Percentiles rank a stretch among this genome's conserved stretches.
These are phyloP conservation scores for Ictalurus furcatus DNA, from an alignment of 2,113 vertebrate species.

Conservation along the genomic window DNA sequence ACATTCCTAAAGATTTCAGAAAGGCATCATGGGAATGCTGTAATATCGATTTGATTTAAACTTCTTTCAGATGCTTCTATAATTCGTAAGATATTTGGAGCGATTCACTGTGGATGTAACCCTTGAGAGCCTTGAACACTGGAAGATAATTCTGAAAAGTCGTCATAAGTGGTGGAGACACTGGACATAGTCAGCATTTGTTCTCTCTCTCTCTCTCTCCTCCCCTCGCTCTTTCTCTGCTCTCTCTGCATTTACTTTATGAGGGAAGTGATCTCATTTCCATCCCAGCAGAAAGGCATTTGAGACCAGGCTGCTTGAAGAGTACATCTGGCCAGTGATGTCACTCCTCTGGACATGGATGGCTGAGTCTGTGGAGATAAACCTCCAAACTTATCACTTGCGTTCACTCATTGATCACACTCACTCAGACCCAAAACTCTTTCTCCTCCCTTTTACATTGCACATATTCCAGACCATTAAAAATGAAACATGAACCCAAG, in stretches of 20 bases:
- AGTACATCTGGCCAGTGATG: conserved; percentile 64
- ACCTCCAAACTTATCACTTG: conserved; percentile 39
- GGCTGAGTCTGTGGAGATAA: conserved; percentile 45
- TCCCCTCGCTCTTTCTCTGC: neutral
- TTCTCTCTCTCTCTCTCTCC: conserved; percentile 9
- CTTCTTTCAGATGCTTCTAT: neutral
- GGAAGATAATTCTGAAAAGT: neutral
- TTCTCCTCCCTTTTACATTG: neutral
- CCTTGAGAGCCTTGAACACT: neutral
- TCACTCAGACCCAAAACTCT: conserved; percentile 1
- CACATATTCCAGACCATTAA: conserved; percentile 10
- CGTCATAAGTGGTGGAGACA: neutral
- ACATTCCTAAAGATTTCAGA: conserved; percentile 1
- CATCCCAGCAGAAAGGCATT: conserved; percentile 64
- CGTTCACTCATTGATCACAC: conserved; percentile 32
- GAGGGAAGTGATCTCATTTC: conserved; percentile 71
- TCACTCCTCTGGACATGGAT: conserved; percentile 61
- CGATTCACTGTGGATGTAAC: neutral
- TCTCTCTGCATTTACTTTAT: conserved; percentile 58
- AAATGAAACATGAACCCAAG: conserved; percentile 21
- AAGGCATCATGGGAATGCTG: conserved; percentile 7
- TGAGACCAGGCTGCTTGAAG: conserved; percentile 54
- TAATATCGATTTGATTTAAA: conserved; percentile 7
- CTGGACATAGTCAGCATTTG: conserved; percentile 15
- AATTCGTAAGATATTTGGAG: neutral